These are phyloP conservation scores for Myotis lucifugus DNA, from an alignment of 2,113 vertebrate genomes.

Conservation along the genomic window DNA sequence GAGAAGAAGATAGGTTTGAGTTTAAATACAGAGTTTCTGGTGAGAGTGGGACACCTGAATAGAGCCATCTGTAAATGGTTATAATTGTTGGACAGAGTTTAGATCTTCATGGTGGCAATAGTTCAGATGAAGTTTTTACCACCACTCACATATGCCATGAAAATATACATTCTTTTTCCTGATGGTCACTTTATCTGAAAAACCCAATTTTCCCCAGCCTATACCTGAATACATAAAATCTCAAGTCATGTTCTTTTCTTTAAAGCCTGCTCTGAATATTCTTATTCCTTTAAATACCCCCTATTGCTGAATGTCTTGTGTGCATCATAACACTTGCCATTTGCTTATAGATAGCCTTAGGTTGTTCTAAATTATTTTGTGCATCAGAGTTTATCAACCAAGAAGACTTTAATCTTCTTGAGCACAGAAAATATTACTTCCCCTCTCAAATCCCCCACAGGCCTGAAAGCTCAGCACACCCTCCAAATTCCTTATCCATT, in stretches of 20 bases:
- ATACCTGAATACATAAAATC: not conserved
- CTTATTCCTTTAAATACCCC: not conserved
- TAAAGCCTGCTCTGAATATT: not conserved
- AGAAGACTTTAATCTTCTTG: not conserved
- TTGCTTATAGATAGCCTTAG: not conserved
- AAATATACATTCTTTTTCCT: not conserved
- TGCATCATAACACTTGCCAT: not conserved
- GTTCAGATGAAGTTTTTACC: not conserved
- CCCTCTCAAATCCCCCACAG: not conserved
- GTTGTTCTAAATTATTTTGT: constrained; percentile 1
- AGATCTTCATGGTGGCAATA: not conserved
- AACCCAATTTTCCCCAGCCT: not conserved
- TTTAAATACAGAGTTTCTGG: not conserved
- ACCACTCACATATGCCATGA: not conserved
- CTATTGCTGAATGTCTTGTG: not conserved
- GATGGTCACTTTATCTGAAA: not conserved
- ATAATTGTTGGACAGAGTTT: not conserved
- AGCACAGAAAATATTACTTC: not conserved
- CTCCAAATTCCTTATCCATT: not conserved
- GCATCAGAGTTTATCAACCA: not conserved
- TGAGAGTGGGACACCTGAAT: not conserved
- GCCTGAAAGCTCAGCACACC: not conserved
- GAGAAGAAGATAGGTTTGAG: not conserved
- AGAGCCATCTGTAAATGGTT: not conserved
- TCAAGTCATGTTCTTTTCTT: not conserved